Conservation (phyloP, 2,888 invertebrate species). For the Endotricha flammealis region DNA sequence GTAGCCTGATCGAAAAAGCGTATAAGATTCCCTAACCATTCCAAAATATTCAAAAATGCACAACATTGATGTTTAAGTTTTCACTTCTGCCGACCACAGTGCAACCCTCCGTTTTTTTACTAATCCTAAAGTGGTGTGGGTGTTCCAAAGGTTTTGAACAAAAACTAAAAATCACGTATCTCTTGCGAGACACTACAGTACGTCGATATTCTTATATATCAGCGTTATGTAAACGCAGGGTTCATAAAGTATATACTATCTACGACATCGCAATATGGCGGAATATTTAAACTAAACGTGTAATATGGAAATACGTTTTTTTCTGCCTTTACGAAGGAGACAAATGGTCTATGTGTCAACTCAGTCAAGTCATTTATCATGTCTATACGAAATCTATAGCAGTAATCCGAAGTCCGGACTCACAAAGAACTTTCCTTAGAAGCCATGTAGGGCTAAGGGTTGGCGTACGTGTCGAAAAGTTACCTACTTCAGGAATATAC, state of each 20-base stretch:
- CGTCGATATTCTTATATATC: too few relatives aligned
- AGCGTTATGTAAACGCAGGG: conserved; percentile 3
- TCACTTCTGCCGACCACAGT: too few relatives aligned
- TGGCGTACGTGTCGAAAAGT: conserved; percentile 5
- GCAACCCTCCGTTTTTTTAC: too few relatives aligned
- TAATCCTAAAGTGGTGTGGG: too few relatives aligned
- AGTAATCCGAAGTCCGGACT: conserved; percentile 4
- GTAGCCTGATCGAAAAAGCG: too few relatives aligned
- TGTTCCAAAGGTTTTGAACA: too few relatives aligned
- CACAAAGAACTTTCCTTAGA: conserved; percentile 4
- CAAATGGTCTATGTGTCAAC: conserved; percentile 17
- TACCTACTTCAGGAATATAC: not conserved
- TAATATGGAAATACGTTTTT: conserved; percentile 20
- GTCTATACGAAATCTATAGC: conserved; percentile 10
- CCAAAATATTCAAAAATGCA: too few relatives aligned
- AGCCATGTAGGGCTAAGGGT: conserved; percentile 2
- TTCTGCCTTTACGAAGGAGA: conserved; percentile 17
- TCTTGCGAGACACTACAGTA: too few relatives aligned
- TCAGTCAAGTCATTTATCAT: conserved; percentile 18
- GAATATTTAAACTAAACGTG: conserved; percentile 19
- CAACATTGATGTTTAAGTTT: too few relatives aligned
- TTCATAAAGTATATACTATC: not conserved
- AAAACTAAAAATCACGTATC: not conserved
- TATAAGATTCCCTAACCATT: too few relatives aligned
- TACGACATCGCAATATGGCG: conserved; percentile 19